Conservation (phyloP, 2,113 vertebrate genomes). For the Catharus bicknelli region DNA sequence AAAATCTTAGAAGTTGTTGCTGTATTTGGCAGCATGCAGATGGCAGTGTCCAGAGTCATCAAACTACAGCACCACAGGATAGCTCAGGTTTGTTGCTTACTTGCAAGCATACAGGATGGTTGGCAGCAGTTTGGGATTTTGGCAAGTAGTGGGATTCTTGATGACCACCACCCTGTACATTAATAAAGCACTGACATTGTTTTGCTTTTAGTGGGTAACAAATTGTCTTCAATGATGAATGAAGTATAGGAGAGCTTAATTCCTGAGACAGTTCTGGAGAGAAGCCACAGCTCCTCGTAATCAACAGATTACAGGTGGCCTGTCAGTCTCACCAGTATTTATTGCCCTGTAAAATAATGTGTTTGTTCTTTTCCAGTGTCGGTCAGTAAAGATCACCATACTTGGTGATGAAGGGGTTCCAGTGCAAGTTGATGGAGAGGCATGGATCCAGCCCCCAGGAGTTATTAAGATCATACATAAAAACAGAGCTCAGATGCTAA, state of each 20-base stretch:
- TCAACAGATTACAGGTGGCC: background rate
- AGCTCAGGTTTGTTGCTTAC: conserved; percentile 84
- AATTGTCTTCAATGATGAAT: background rate
- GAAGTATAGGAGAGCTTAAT: background rate
- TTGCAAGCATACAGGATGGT: background rate
- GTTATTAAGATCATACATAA: conserved; percentile 98
- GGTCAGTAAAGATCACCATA: conserved; percentile 97
- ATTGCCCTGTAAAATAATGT: background rate
- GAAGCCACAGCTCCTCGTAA: background rate
- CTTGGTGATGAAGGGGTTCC: conserved; percentile 96
- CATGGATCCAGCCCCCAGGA: conserved; percentile 96
- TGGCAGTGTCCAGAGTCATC: conserved; percentile 97
- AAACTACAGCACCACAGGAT: conserved; percentile 97
- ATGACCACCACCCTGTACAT: background rate
- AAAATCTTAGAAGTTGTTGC: conserved; percentile 97
- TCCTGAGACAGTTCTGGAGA: background rate
- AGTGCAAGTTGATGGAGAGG: conserved; percentile 96
- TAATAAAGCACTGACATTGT: background rate
- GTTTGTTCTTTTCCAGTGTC: conserved; percentile 81
- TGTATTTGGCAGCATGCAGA: conserved; percentile 97
- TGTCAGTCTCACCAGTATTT: background rate
- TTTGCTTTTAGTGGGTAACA: background rate
- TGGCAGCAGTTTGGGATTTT: background rate
- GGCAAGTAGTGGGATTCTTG: background rate
- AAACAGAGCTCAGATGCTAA: conserved; percentile 97